Percentiles rank a stretch among this genome's conserved stretches.
Evolutionary conservation across 2,113 vertebrate genomes (phyloP).

Genomic region (Strix aluco): DNA sequence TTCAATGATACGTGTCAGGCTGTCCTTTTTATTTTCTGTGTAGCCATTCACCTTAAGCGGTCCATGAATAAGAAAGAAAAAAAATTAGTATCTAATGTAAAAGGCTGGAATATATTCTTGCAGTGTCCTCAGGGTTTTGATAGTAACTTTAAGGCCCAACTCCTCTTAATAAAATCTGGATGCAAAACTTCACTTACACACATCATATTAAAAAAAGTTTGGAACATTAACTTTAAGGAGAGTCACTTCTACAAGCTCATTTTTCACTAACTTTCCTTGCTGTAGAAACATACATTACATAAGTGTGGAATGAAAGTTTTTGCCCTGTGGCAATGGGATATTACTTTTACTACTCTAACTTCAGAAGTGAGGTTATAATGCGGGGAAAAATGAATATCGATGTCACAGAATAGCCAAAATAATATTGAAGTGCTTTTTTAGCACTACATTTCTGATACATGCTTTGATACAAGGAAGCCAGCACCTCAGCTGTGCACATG

Average conservation of each 20-base stretch:
- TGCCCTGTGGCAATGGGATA: conserved; percentile 1
- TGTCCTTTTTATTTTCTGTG: neutral
- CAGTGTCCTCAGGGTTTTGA: neutral
- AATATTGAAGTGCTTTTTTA: neutral
- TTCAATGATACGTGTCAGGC: neutral
- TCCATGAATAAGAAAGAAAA: neutral
- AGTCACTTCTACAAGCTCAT: conserved; percentile 30
- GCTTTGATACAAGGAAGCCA: neutral
- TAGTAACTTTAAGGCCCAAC: neutral
- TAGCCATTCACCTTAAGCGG: neutral
- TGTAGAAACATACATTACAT: neutral
- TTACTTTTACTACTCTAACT: conserved; percentile 34
- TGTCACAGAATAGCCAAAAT: neutral
- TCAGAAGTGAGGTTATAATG: neutral
- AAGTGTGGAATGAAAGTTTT: conserved; percentile 21
- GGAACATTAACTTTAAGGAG: conserved; percentile 43
- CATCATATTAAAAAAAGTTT: conserved; percentile 1
- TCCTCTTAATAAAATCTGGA: conserved; percentile 38
- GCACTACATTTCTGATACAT: neutral
- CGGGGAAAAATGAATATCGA: neutral
- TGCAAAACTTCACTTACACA: neutral
- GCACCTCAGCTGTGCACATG: neutral
- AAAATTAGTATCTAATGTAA: neutral
- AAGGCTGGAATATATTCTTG: neutral
- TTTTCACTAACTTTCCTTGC: conserved; percentile 46